Percentiles rank a stretch among this genome's conserved stretches.
Conservation (phyloP, 1,140 invertebrate genomes). For the Acromyrmex heyeri region DNA sequence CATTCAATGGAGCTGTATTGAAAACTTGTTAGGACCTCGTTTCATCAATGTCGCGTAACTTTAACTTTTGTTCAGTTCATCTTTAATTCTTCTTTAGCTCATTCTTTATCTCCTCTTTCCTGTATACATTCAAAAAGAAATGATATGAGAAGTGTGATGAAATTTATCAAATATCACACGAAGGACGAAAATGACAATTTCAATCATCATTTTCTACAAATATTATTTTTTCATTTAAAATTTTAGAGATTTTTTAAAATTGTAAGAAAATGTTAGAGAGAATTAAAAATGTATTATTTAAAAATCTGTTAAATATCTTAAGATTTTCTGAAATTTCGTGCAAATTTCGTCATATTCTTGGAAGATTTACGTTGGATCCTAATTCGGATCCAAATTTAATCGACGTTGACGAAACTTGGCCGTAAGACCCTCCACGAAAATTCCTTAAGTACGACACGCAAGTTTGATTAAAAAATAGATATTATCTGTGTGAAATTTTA, state of each 20-base stretch:
- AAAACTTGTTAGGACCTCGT: constrained; percentile 50
- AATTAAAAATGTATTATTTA: constrained; percentile 35
- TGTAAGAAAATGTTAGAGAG: constrained; percentile 27
- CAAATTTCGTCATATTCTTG: background rate
- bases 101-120: background rate
- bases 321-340: background rate
- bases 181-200: background rate
- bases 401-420: constrained; percentile 20
- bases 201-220: background rate
- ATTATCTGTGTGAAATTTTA: constrained; percentile 57
- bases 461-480: constrained; percentile 71
- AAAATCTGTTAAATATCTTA: constrained; percentile 9
- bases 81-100: background rate
- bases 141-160: background rate
- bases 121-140: background rate
- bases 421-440: background rate
- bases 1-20: constrained; percentile 52
- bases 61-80: background rate
- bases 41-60: constrained; percentile 29
- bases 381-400: constrained; percentile 6
- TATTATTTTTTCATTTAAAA: background rate
- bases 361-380: constrained; percentile 4
- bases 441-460: constrained; percentile 62
- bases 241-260: constrained; percentile 28
- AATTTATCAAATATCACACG: background rate